These are phyloP conservation scores for Xenopus laevis DNA, from an alignment of 2,113 vertebrate species.

Conservation along the genomic window DNA sequence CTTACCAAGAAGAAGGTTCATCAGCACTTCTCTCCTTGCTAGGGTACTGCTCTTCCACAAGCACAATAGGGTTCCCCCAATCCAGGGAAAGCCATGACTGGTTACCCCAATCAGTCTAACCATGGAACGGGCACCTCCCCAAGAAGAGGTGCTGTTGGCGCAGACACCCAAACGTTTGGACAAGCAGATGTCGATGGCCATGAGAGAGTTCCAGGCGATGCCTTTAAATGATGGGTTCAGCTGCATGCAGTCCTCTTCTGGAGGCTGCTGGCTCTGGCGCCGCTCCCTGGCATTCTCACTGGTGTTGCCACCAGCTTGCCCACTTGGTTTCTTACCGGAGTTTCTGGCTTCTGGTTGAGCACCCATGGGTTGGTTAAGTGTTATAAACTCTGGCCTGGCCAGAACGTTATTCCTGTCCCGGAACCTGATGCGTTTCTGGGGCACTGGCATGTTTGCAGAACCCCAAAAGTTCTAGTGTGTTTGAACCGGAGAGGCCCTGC, in stretches of 20 bases:
- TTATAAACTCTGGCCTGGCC: conserved; percentile 85
- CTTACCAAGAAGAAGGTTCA: conserved; percentile 96
- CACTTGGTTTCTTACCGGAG: conserved; percentile 56
- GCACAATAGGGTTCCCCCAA: conserved; percentile 86
- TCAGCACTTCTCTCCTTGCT: conserved; percentile 90
- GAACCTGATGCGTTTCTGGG: conserved; percentile 68
- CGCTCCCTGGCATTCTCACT: conserved; percentile 66
- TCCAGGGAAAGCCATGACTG: conserved; percentile 89
- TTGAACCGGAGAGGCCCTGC: neutral
- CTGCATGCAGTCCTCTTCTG: conserved; percentile 95
- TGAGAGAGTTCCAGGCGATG: conserved; percentile 87
- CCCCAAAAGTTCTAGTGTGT: conserved; percentile 4
- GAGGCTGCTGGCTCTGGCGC: conserved; percentile 74
- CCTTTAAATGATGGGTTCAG: conserved; percentile 93
- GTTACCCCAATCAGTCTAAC: conserved; percentile 86
- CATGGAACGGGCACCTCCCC: conserved; percentile 89
- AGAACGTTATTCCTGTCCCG: conserved; percentile 81
- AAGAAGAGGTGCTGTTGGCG: conserved; percentile 76
- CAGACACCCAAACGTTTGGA: conserved; percentile 93
- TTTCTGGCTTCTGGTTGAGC: conserved; percentile 64
- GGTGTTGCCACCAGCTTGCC: conserved; percentile 59
- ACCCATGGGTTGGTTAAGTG: conserved; percentile 76
- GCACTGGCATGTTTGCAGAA: conserved; percentile 73
- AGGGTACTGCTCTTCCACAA: conserved; percentile 88
- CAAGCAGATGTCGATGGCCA: conserved; percentile 92